Evolutionary conservation across 1,140 invertebrate species (phyloP), one percentile per base, ranked within the genome.

Genomic region (Onthophagus taurus): DNA sequence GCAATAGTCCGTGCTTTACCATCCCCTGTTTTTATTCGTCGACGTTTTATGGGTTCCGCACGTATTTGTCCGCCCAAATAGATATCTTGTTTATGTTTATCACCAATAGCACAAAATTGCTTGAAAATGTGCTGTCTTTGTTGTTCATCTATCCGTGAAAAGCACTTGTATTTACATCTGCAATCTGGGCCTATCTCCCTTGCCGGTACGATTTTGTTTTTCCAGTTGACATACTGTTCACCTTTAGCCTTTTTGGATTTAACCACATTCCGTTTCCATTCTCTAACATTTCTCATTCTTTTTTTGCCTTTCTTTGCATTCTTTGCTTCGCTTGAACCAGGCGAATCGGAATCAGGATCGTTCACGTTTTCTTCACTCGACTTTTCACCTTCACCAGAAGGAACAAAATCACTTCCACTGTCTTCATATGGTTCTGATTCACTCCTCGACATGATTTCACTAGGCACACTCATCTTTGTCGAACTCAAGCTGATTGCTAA

Each of bases 81-180:
- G 6, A 39, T 39, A 39, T 23, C 37, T 39, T 39, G 37, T 21
- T 39, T 39, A 11, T 18, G 12, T 26, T 39, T 39, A 26, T 39
- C 23, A 11, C 12, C 37, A 7, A 26, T 13, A 4, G 11, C 16
- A 24, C 19, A 18, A 24, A 39, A 39, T 26, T 39, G n/a, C 7
- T 39, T 23, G 3, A 39, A 11, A 23, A 39, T 14, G 24, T 24
- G 21, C 8, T 23, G 12, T 23, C 23, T 39, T 26, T 39, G 4
- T 3, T 5, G 12, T 13, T 18, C 23, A 24, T 19, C 17, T 19
- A 39, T 17, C 17, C 24, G 21, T 26, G 13, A 5, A 16, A 24
- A 39, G 18, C 37, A 39, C 8, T 26, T 39, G 19, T n/a, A 19
- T 7, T 13, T 7, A 21, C 19, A 39, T 7, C 8, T 8, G 13